Evolutionary conservation across 1,140 invertebrate genomes (phyloP).

Genomic region (Drosophila dunni): DNA sequence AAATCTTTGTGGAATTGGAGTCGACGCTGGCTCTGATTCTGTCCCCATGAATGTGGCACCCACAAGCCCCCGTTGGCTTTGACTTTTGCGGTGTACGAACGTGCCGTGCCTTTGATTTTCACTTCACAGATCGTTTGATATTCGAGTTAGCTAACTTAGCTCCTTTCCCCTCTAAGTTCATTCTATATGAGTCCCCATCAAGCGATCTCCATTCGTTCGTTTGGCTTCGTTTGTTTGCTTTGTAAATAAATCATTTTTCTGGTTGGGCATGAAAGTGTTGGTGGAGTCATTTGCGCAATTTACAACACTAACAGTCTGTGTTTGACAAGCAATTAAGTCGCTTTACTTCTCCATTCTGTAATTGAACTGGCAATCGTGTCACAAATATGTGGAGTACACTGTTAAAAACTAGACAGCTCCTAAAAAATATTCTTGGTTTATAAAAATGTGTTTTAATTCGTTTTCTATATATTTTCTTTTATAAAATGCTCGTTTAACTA

Average conservation of each 20-base stretch:
- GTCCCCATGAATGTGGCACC: not conserved
- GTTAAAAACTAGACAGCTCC: not conserved
- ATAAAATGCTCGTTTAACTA: too few species aligned
- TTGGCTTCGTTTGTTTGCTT: slow-evolving; percentile 62
- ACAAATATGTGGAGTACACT: slow-evolving; percentile 13
- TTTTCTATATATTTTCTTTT: too few species aligned
- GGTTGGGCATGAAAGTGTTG: slow-evolving; percentile 30
- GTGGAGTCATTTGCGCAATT: slow-evolving; percentile 69
- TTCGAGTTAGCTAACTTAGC: slow-evolving; percentile 44
- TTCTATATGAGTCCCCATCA: not conserved
- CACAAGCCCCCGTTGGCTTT: slow-evolving; percentile 8
- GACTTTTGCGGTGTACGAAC: slow-evolving; percentile 35
- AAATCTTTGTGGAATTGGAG: slow-evolving; percentile 55
- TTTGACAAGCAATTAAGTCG: slow-evolving; percentile 79
- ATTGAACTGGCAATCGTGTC: slow-evolving; percentile 12
- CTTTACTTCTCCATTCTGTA: slow-evolving; percentile 19
- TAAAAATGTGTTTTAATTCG: too few species aligned
- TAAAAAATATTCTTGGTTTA: not conserved
- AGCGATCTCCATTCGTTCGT: not conserved
- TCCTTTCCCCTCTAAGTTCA: not conserved
- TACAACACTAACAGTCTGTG: slow-evolving; percentile 68
- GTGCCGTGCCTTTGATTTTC: slow-evolving; percentile 63
- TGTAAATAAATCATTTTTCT: slow-evolving; percentile 72
- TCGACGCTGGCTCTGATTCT: slow-evolving; percentile 10
- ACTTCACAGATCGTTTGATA: slow-evolving; percentile 80